These are phyloP conservation scores for Denticeps clupeoides DNA, from an alignment of 2,797 vertebrate species.

Conservation along the genomic window DNA sequence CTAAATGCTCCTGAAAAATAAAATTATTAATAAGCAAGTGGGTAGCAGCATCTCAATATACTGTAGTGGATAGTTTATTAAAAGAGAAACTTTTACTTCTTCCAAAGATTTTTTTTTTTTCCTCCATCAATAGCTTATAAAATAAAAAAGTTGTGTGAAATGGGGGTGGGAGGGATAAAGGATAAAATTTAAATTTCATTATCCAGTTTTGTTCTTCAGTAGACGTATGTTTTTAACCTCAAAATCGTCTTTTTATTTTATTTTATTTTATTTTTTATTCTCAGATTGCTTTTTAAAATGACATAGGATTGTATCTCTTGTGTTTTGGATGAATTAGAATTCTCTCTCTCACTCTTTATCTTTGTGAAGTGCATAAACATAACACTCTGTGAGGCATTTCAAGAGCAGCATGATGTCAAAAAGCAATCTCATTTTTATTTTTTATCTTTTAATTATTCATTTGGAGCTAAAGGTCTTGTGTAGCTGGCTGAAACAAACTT, in stretches of 20 bases:
- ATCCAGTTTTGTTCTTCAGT: conserved; percentile 32
- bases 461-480: conserved; percentile 50
- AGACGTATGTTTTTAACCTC: conserved; percentile 44
- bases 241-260: conserved; percentile 34
- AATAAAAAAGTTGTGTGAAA: conserved; percentile 39
- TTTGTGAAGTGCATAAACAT: conserved; percentile 33
- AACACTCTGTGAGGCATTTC: conserved; percentile 31
- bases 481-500: conserved; percentile 36
- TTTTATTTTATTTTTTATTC: conserved; percentile 38
- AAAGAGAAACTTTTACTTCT: conserved; percentile 51
- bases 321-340: conserved; percentile 60
- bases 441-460: conserved; percentile 44
- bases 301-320: conserved; percentile 70
- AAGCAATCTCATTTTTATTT: conserved; percentile 42
- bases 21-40: conserved; percentile 56
- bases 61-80: conserved; percentile 73
- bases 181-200: conserved; percentile 29
- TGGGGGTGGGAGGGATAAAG: conserved; percentile 30
- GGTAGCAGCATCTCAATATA: conserved; percentile 80
- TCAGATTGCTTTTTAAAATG: conserved; percentile 47
- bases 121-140: conserved; percentile 42
- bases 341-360: conserved; percentile 42
- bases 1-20: conserved; percentile 51
- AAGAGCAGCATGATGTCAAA: conserved; percentile 39
- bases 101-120: conserved; percentile 67